A percentile compares a stretch with the other conserved stretches of the same genome.
phyloP scores from a whole-genome alignment of 2,888 invertebrate species.

The Protonemura montana region DNA sequence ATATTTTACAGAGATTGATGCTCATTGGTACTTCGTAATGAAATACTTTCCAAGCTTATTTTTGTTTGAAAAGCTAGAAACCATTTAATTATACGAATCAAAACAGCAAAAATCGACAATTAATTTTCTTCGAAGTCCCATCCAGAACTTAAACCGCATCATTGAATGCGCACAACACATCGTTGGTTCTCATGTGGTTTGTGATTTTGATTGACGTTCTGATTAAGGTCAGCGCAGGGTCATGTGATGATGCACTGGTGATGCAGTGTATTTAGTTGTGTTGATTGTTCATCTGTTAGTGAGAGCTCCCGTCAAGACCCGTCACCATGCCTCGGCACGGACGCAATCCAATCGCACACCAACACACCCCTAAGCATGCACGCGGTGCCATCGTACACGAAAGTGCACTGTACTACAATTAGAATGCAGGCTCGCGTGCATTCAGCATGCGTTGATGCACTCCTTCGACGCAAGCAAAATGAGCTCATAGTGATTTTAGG shows the following conservation, averaged over 20 bases:
- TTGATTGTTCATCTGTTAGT: slow-evolving; percentile 7
- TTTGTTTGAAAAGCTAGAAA: too few species aligned
- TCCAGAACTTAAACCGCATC: too few species aligned
- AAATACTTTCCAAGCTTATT: too few species aligned
- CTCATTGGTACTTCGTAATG: too few species aligned
- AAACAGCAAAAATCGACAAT: too few species aligned
- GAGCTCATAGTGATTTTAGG: neutral
- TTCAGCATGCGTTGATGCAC: neutral
- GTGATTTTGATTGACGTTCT: neutral
- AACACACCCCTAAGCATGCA: too few species aligned
- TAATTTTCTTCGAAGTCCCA: too few species aligned
- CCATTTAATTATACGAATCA: too few species aligned
- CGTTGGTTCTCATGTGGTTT: neutral
- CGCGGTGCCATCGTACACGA: neutral
- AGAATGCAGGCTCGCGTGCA: neutral
- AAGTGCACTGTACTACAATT: neutral
- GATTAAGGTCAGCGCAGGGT: neutral
- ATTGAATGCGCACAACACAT: too few species aligned
- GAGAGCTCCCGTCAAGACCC: neutral
- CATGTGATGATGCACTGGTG: neutral
- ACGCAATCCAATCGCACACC: too few species aligned
- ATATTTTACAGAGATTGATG: too few species aligned
- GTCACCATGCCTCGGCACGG: too few species aligned
- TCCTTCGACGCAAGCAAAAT: neutral
- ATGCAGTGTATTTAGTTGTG: neutral